Evolutionary conservation across 2,797 vertebrate species (phyloP).

Genomic region (Poeciliopsis gracilis): DNA sequence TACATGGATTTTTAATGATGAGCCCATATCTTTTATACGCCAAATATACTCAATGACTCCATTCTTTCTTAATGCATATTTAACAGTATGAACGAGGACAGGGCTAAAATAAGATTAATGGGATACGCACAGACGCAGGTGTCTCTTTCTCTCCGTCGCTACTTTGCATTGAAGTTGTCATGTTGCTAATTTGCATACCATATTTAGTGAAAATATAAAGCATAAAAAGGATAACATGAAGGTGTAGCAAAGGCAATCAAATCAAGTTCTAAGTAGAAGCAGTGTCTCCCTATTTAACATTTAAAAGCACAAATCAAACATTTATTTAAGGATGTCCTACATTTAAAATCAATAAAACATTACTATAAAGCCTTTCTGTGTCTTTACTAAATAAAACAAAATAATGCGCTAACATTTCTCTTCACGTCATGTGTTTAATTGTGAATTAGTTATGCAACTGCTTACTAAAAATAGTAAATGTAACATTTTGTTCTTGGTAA

Average conservation of each 20-base stretch:
- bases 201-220: slow-evolving; percentile 15
- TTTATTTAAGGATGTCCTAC: background rate
- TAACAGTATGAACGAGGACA: slow-evolving; percentile 73
- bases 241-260: background rate
- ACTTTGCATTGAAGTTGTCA: slow-evolving; percentile 32
- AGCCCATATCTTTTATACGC: slow-evolving; percentile 82
- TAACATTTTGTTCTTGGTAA: background rate
- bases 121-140: slow-evolving; percentile 57
- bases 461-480: background rate
- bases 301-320: background rate
- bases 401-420: background rate
- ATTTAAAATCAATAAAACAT: background rate
- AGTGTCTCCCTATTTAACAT: background rate
- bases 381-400: slow-evolving; percentile 1
- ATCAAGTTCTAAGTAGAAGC: background rate
- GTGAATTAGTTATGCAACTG: background rate
- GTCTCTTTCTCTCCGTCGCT: slow-evolving; percentile 34
- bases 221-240: background rate
- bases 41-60: slow-evolving; percentile 83
- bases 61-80: slow-evolving; percentile 81
- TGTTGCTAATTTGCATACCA: slow-evolving; percentile 47
- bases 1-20: slow-evolving; percentile 86
- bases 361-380: background rate
- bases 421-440: background rate
- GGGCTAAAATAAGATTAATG: slow-evolving; percentile 77